These are phyloP conservation scores for Carettochelys insculpta DNA, from an alignment of 2,113 vertebrate species.

Conservation along the genomic window DNA sequence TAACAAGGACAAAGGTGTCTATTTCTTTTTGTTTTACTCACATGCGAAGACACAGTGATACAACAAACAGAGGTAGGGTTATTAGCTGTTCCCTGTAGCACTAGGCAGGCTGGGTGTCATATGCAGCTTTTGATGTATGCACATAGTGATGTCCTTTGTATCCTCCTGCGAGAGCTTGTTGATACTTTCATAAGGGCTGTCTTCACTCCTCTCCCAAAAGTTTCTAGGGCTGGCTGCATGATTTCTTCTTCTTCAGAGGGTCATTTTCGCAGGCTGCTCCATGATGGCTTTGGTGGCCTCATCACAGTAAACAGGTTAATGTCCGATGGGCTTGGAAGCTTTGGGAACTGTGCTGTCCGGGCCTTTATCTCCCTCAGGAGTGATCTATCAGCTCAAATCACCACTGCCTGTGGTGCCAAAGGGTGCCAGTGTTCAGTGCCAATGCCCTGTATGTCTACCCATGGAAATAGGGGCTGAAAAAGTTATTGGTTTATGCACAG, in stretches of 20 bases:
- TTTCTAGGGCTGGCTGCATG: neutral
- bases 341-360: neutral
- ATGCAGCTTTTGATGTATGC: neutral
- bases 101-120: neutral
- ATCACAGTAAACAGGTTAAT: neutral
- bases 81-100: neutral
- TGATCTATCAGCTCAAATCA: neutral
- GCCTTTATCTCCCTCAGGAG: neutral
- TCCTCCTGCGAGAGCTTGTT: neutral
- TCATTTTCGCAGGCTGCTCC: neutral
- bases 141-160: neutral
- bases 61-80: neutral
- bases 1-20: too few relatives aligned
- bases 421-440: neutral
- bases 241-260: neutral
- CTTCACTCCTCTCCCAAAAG: neutral
- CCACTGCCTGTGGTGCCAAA: neutral
- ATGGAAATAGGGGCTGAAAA: neutral
- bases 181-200: neutral
- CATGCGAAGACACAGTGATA: neutral
- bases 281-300: neutral
- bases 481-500: neutral
- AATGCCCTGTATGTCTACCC: neutral
- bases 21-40: too few relatives aligned
- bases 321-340: neutral